phyloP scores from a whole-genome alignment of 2,888 invertebrate species.

The Meliscaeva auricollis region DNA sequence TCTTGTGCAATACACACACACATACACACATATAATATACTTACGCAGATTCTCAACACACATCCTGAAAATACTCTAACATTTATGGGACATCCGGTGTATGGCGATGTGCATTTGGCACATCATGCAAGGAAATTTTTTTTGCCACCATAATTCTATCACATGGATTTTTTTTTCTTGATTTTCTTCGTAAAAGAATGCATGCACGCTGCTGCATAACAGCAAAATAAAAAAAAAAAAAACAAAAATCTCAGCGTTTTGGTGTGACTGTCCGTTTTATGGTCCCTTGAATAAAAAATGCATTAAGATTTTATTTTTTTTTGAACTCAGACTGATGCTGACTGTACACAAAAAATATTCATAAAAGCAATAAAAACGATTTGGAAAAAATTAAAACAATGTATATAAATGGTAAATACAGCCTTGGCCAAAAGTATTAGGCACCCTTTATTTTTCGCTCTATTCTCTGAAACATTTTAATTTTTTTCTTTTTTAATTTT shows the following conservation, averaged over 20 bases:
- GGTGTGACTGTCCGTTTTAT: constrained; percentile 34
- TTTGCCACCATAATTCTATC: constrained; percentile 37
- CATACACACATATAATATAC: neutral
- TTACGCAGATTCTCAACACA: neutral
- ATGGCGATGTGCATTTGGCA: constrained; percentile 53
- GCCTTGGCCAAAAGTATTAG: too few species aligned
- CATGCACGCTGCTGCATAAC: neutral
- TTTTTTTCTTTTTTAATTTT: too few species aligned
- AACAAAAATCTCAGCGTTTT: neutral
- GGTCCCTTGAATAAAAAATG: constrained; percentile 12
- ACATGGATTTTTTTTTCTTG: neutral
- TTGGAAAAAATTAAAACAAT: constrained; percentile 13
- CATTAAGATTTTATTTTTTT: constrained; percentile 27
- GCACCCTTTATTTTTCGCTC: too few species aligned
- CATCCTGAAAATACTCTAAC: constrained; percentile 29
- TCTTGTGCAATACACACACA: neutral
- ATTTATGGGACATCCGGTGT: constrained; percentile 57
- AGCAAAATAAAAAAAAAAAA: constrained; percentile 1
- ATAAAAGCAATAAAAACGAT: constrained; percentile 32
- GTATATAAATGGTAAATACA: too few species aligned
- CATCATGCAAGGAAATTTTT: constrained; percentile 23
- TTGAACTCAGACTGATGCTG: constrained; percentile 24
- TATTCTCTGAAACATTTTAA: too few species aligned
- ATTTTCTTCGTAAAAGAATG: constrained; percentile 11
- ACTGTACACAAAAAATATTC: constrained; percentile 9